Evolutionary conservation across 1,140 invertebrate species (phyloP).

Genomic region (Plodia interpunctella): DNA sequence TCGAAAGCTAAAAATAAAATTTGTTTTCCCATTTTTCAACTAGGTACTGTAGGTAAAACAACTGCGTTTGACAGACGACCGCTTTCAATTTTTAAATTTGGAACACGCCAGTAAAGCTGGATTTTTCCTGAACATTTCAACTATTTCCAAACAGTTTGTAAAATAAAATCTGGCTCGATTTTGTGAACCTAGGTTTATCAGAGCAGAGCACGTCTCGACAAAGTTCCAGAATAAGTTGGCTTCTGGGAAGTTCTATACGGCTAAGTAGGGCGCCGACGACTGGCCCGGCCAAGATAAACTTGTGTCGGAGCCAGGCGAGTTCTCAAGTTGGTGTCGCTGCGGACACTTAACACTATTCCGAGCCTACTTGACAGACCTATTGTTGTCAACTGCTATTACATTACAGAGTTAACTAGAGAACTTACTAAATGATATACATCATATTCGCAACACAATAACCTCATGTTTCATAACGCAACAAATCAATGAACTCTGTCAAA

Average conservation of each 20-base stretch:
- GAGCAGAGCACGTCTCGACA: not conserved
- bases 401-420: too few relatives aligned
- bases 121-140: not conserved
- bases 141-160: not conserved
- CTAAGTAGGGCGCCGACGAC: constrained; percentile 23
- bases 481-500: too few relatives aligned
- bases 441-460: too few relatives aligned
- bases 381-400: not conserved
- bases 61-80: constrained; percentile 3
- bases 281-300: constrained; percentile 25
- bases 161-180: not conserved
- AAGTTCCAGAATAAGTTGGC: constrained; percentile 31
- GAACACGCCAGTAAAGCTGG: not conserved
- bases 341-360: constrained; percentile 18
- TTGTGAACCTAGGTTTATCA: not conserved
- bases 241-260: constrained; percentile 19
- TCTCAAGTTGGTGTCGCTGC: constrained; percentile 21
- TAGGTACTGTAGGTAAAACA: not conserved
- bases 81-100: constrained; percentile 7
- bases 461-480: too few relatives aligned
- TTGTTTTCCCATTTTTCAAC: not conserved
- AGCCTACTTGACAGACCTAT: not conserved
- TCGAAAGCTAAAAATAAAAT: too few relatives aligned
- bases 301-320: constrained; percentile 13
- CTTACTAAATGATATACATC: too few relatives aligned